A percentile compares a stretch with the other conserved stretches of the same genome.
phyloP scores from a whole-genome alignment of 2,113 vertebrate genomes.

The Lanius collurio region DNA sequence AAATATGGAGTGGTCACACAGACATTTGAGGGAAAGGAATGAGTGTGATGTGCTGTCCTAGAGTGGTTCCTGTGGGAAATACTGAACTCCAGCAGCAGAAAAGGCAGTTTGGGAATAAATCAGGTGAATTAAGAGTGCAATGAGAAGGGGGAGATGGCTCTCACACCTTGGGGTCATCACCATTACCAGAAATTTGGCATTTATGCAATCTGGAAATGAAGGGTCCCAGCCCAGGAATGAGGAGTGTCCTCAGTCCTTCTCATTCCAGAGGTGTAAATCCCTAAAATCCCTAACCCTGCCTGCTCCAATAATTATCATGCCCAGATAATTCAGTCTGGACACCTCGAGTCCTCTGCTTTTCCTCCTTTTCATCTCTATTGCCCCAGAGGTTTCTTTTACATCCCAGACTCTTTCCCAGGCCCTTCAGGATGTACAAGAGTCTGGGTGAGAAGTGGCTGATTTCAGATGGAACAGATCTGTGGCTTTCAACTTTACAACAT shows the following conservation, averaged over 20 bases:
- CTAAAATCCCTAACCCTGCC: neutral
- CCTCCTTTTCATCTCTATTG: neutral
- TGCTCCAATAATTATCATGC: neutral
- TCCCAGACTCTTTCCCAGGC: neutral
- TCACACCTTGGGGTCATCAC: neutral
- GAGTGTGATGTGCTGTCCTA: neutral
- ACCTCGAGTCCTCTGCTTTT: neutral
- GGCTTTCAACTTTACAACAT: neutral
- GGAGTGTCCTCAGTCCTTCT: neutral
- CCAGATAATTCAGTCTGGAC: neutral
- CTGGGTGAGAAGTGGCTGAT: neutral
- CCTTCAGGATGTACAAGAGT: neutral
- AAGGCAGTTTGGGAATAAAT: neutral
- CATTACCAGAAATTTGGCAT: neutral
- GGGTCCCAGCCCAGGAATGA: neutral
- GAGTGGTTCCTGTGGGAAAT: neutral
- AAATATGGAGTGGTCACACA: neutral
- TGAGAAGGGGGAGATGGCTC: neutral
- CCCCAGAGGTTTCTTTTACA: neutral
- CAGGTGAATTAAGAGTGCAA: neutral
- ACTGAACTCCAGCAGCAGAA: neutral
- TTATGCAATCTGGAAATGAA: neutral
- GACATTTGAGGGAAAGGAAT: neutral
- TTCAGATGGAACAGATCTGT: neutral
- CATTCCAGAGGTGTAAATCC: neutral